Evolutionary conservation across 2,113 vertebrate genomes (phyloP), one percentile per base, ranked within the genome.

Genomic region (Ochotona princeps): DNA sequence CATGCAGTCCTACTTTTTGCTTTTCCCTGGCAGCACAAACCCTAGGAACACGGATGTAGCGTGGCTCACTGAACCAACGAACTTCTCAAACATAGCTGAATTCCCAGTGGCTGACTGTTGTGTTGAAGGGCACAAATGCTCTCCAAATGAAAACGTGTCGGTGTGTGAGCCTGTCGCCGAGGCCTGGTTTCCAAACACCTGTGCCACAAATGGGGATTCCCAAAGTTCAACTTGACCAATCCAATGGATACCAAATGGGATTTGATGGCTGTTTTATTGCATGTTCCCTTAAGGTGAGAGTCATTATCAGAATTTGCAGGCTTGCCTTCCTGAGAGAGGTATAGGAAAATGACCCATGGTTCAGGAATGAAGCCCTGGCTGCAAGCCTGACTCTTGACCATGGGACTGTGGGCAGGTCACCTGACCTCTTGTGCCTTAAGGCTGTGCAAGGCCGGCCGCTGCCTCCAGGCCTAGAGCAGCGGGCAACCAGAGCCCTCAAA

Each of bases 391-490:
- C 38, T 75, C 28, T 69, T 20, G 63, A 54, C 47, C 63, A 32
- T 8, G 32, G 8, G 30, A 60, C 57, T 15, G 38, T 44, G 23
- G 26, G 47, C 61, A 14, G 26, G 32, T n/a, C 69, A 57, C 8
- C 4, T 67, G 21, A 57, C 32, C 9, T 57, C 25, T 35, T 1
- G 26, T 72, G 7, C 25, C 28, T 5, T 30, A 18, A 69, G 73
- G 18, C 61, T 21, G 76, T 35, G 26, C 23, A 57, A 2, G 7
- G 75, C 54, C 35, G 44, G 38, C 28, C 38, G 49, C 32, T 15
- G 35, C 23, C 57, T 44, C 51, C 86, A 0, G 23, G 73, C 32
- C 20, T 0, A 0, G 10, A 28, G 26, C 65, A 2, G 30, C 0
- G 20, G 6, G 66, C 21, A 12, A 70, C 32, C 5, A 14, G 35